These are phyloP conservation scores for Hirtodrosophila histrioides DNA, from an alignment of 2,888 invertebrate genomes.

Conservation along the genomic window DNA sequence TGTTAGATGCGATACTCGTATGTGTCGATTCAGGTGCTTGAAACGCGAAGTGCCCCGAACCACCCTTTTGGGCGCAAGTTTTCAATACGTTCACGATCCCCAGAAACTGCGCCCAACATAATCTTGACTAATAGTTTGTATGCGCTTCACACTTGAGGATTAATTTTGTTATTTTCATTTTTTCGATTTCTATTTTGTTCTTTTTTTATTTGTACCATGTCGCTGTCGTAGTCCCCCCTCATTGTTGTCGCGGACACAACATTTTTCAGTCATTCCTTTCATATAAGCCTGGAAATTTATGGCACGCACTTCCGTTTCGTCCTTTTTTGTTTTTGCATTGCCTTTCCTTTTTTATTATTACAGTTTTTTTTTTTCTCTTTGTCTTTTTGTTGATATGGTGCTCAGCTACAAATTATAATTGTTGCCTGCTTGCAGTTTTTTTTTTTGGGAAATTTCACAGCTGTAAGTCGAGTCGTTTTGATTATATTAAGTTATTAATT, in stretches of 20 bases:
- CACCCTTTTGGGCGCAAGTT: conserved; percentile 40
- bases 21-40: conserved; percentile 63
- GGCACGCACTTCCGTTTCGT: conserved; percentile 82
- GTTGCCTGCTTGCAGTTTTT: conserved; percentile 65
- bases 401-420: conserved; percentile 73
- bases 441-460: conserved; percentile 77
- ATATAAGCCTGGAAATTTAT: conserved; percentile 74
- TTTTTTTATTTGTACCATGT: conserved; percentile 28
- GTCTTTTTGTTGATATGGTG: conserved; percentile 40
- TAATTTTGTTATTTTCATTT: conserved; percentile 65
- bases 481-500: conserved; percentile 79
- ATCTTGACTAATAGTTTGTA: conserved; percentile 82
- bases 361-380: conserved; percentile 33
- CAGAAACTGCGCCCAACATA: conserved; percentile 57
- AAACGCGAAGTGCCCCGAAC: conserved; percentile 49
- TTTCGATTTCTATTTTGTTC: conserved; percentile 25
- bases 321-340: conserved; percentile 42
- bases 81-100: conserved; percentile 22
- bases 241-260: conserved; percentile 66
- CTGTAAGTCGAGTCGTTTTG: conserved; percentile 72
- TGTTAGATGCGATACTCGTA: conserved; percentile 13
- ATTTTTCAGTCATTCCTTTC: conserved; percentile 62
- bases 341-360: conserved; percentile 46
- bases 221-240: conserved; percentile 17
- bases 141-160: conserved; percentile 78